A percentile compares a stretch with the other conserved stretches of the same genome.
These are phyloP conservation scores for Petrocephalus schoutedeni DNA, from an alignment of 2,797 vertebrate species.

Conservation along the genomic window DNA sequence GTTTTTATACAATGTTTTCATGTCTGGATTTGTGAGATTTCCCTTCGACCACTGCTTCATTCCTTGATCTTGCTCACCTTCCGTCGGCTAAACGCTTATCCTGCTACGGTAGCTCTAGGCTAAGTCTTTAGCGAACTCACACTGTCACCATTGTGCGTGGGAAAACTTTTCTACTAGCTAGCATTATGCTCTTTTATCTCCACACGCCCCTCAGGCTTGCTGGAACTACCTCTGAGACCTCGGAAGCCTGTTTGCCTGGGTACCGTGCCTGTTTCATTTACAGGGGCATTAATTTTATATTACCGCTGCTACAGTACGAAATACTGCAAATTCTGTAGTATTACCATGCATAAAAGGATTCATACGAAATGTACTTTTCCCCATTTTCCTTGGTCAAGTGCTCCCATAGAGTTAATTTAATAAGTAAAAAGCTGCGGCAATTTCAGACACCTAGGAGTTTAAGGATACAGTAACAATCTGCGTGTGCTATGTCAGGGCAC, in stretches of 20 bases:
- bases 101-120: neutral
- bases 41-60: neutral
- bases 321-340: neutral
- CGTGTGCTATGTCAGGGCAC: neutral
- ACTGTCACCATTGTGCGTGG: neutral
- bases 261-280: neutral
- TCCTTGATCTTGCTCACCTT: neutral
- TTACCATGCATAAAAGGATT: neutral
- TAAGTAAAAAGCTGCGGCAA: neutral
- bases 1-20: neutral
- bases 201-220: neutral
- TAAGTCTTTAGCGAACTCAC: neutral
- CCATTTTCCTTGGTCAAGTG: neutral
- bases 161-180: neutral
- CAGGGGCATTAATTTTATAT: neutral
- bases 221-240: neutral
- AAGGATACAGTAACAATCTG: neutral
- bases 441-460: neutral
- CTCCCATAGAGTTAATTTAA: neutral
- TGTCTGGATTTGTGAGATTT: neutral
- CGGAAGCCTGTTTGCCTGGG: neutral
- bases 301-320: neutral
- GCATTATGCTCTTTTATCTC: neutral
- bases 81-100: neutral
- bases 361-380: neutral